Evolutionary conservation across 2,888 invertebrate genomes (phyloP), one percentile per base, ranked within the genome.

Genomic region (Noctua janthe): DNA sequence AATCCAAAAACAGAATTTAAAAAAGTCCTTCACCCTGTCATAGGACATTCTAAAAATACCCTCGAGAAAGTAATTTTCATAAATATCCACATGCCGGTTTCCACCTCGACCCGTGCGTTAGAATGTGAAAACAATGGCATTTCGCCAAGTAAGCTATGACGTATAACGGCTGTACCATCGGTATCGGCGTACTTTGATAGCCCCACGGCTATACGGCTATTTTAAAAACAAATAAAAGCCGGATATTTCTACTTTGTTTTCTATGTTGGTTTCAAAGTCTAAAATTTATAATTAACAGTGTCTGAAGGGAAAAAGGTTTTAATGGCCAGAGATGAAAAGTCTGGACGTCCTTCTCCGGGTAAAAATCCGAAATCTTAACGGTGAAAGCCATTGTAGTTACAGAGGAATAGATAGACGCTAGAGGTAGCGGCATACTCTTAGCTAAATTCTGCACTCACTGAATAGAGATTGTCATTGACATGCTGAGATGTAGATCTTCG

Each of bases 71-170:
- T 85, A 87, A 86, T 78, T 90, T 87, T 87, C 82, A 90, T 90
- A 88, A 87, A 88, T 84, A 88, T 79, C 85, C 47, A 80, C 76
- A 82, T 64, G 71, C 85, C 75, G 71, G 84, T 84, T 87, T 81
- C 84, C 83, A 87, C 85, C 82, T 81, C 89, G 86, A 84, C 72
- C 78, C 72, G 84, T 43, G 76, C 66, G 67, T 76, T 86, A 87
- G 85, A 85, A 90, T 90, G 89, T 88, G 84, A 87, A 89, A 91
- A 92, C 91, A 90, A 91, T 92, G 92, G 92, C 92, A 88, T 15
- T 47, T 71, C 51, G 92, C 92, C 92, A 92, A 90, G 75, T 81
- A 73, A 81, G 67, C 66, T 49, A 80, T 87, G 89, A 90, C 88
- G 90, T 85, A 74, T 71, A 62, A 54, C 39, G n/a, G 59, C 62